Conservation (phyloP, 2,113 vertebrate genomes). For the Genyomyrus donnyi region DNA sequence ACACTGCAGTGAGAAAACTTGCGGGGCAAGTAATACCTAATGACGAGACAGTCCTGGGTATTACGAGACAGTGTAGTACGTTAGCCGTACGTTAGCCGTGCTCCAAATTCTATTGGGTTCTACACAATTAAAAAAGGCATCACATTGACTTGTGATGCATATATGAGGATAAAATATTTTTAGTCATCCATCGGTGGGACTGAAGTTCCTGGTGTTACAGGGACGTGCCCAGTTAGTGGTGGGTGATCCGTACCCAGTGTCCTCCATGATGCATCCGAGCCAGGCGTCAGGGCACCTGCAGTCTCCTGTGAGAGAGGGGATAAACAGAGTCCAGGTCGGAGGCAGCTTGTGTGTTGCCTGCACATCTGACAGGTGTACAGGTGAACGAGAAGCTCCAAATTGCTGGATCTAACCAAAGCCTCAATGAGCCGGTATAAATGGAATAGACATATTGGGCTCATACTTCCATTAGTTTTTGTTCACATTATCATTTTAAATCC, state of each 20-base stretch:
- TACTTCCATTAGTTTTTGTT: background rate
- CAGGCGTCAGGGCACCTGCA: conserved; percentile 87
- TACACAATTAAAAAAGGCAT: background rate
- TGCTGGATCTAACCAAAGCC: background rate
- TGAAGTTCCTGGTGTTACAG: background rate
- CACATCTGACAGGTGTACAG: background rate
- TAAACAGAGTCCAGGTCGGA: background rate
- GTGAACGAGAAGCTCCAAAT: background rate
- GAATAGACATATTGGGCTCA: background rate
- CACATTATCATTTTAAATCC: background rate
- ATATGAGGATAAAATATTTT: background rate
- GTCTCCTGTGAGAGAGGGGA: conserved; percentile 60
- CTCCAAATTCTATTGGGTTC: background rate
- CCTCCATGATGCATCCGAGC: conserved; percentile 97
- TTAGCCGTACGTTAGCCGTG: background rate
- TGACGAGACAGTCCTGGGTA: background rate
- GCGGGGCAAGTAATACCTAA: conserved; percentile 82
- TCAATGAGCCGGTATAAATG: background rate
- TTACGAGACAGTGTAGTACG: background rate
- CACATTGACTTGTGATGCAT: background rate
- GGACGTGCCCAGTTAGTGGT: background rate
- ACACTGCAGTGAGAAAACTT: conserved; percentile 96
- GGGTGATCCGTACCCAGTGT: conserved; percentile 73
- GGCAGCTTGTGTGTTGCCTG: background rate
- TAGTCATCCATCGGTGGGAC: background rate